Conservation (phyloP, 2,113 vertebrate genomes). For the Prunella fulvescens region DNA sequence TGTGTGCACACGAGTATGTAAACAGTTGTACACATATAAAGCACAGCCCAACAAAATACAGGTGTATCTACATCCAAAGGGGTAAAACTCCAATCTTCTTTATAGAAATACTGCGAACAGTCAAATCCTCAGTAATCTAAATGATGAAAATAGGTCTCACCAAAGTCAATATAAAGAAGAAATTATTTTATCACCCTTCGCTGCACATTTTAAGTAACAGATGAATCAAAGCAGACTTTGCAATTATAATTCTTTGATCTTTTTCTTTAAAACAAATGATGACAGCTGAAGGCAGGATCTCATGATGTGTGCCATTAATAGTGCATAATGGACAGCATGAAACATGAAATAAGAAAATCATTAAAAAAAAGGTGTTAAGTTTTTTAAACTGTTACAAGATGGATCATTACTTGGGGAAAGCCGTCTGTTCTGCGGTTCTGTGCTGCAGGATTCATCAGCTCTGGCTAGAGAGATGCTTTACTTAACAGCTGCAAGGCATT, state of each 20-base stretch:
- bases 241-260: neutral
- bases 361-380: neutral
- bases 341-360: neutral
- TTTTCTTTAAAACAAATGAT: neutral
- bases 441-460: slow-evolving; percentile 15
- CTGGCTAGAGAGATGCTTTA: neutral
- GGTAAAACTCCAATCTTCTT: neutral
- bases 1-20: accelerated
- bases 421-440: slow-evolving; percentile 25
- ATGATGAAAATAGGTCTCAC: neutral
- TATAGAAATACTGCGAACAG: neutral
- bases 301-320: neutral
- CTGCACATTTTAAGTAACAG: neutral
- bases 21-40: neutral
- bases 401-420: neutral
- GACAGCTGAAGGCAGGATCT: neutral
- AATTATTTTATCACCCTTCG: neutral
- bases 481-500: slow-evolving; percentile 56
- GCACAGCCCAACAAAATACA: neutral
- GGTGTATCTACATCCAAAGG: neutral
- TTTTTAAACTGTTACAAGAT: neutral
- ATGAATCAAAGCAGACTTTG: neutral
- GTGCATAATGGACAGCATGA: neutral
- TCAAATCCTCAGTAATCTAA: neutral
- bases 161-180: neutral